These are phyloP conservation scores for Neosalanx taihuensis DNA, from an alignment of 2,797 vertebrate species.

Conservation along the genomic window DNA sequence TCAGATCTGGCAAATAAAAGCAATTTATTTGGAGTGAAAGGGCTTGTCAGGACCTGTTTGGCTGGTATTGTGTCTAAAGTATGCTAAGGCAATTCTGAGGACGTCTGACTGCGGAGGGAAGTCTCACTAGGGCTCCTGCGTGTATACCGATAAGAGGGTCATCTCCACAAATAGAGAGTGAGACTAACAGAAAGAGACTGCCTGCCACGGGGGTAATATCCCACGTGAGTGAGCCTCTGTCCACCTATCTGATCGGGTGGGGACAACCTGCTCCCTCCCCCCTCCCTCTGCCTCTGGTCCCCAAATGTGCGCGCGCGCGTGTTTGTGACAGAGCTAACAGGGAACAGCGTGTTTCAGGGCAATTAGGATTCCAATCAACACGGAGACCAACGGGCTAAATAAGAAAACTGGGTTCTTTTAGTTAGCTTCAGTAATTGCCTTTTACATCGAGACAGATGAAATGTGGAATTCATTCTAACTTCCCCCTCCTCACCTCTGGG, in stretches of 20 bases:
- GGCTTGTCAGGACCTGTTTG: slow-evolving; percentile 23
- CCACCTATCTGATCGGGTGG: not conserved
- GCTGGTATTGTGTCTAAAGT: slow-evolving; percentile 18
- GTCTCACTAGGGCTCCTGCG: slow-evolving; percentile 8
- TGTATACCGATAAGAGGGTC: slow-evolving; percentile 31
- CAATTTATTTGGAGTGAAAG: slow-evolving; percentile 43
- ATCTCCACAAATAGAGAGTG: slow-evolving; percentile 11
- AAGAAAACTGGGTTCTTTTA: slow-evolving; percentile 6
- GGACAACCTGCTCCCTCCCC: slow-evolving; percentile 25
- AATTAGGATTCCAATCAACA: slow-evolving; percentile 44
- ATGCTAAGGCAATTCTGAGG: slow-evolving; percentile 37
- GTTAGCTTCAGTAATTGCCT: slow-evolving; percentile 42
- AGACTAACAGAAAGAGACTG: slow-evolving; percentile 11
- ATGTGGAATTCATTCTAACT: slow-evolving; percentile 42
- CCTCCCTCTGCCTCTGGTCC: slow-evolving; percentile 22
- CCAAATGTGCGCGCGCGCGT: not conserved
- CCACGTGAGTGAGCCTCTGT: slow-evolving; percentile 28
- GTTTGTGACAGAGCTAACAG: slow-evolving; percentile 1
- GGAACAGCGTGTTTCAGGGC: slow-evolving; percentile 28
- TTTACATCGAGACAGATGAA: slow-evolving; percentile 43
- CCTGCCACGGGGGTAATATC: slow-evolving; percentile 42
- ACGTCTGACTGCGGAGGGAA: slow-evolving; percentile 26
- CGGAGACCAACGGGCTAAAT: slow-evolving; percentile 28
- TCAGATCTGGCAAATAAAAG: slow-evolving; percentile 34
- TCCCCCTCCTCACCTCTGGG: slow-evolving; percentile 36